These are phyloP conservation scores for Antheraea pernyi DNA, from an alignment of 1,140 invertebrate species.

Conservation along the genomic window DNA sequence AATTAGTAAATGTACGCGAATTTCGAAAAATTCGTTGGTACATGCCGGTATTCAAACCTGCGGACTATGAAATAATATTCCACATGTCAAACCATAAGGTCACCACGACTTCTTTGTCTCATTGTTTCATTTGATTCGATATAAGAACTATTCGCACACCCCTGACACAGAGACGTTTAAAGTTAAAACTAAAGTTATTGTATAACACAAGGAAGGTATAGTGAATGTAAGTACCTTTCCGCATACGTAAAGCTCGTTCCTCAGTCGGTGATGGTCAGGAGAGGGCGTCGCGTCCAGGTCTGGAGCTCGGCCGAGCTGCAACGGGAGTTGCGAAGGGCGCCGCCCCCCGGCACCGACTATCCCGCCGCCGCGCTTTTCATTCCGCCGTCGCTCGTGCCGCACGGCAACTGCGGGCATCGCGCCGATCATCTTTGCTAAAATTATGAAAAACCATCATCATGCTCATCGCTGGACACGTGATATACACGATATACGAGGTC, in stretches of 20 bases:
- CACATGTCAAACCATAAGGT: too few relatives aligned
- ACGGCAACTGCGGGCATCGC: constrained; percentile 93
- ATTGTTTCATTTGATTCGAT: too few relatives aligned
- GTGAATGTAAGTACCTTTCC: constrained; percentile 80
- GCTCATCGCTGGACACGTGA: not conserved
- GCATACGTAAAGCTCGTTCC: constrained; percentile 85
- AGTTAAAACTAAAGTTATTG: too few relatives aligned
- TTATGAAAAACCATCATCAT: not conserved
- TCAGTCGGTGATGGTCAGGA: constrained; percentile 78
- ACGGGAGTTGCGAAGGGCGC: constrained; percentile 83
- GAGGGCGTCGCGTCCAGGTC: constrained; percentile 81
- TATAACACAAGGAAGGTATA: too few relatives aligned
- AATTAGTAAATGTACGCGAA: too few relatives aligned
- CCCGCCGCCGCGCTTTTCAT: constrained; percentile 82
- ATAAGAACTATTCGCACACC: too few relatives aligned
- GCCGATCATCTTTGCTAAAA: constrained; percentile 86
- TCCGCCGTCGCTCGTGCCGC: constrained; percentile 87
- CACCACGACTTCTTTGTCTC: too few relatives aligned
- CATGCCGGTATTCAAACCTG: too few relatives aligned
- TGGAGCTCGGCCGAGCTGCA: constrained; percentile 82
- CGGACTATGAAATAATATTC: too few relatives aligned
- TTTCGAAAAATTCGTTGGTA: too few relatives aligned
- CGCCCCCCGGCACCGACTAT: constrained; percentile 51
- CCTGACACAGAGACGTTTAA: too few relatives aligned
- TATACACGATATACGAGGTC: too few relatives aligned